Base-by-base conservation (phyloP, 92 coral and sea anemone species). In the Epizoanthus ramosus region DNA sequence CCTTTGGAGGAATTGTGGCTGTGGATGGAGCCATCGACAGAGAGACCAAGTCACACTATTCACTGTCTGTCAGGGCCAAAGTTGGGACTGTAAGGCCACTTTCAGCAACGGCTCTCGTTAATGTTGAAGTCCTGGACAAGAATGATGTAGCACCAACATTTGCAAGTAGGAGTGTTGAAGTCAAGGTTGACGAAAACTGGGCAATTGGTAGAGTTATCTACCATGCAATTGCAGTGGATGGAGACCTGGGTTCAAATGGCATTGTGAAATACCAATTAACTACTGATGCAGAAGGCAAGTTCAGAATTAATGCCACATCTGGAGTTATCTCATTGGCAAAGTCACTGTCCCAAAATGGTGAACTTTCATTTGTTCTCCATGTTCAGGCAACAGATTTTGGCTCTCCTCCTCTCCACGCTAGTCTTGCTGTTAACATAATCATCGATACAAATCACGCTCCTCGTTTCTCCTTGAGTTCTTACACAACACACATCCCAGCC, bases 311-410 rank as follows among this genome's bases (percentile, higher is more conserved):
- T 69, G 25, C 84, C 22, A 94, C 91, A 16, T 93, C 98, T 82
- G 99, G 99, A 14, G 74, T 85, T 45, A 90, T 97, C 52, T 69
- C 88, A 28, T 68, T 94, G 57, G 94, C 95, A 10, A 81, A 90
- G 69, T 75, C 31, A 70, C 65, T 90, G 33, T 73, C 92, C 43
- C 85, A 77, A 16, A 79, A 79, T 54, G 88, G 88, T 70, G 85
- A 90, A 59, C 69, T 70, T 57, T 86, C 82, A 41, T 89, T 84
- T 73, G 73, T 92, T 50, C 72, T 97, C 28, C 89, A 70, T 45
- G 87, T 94, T 23, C 58, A 85, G 53, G 99, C 98, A 65, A 92
- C 99, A 60, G 99, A 97, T 79, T 77, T 52, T 43, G 99, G 99
- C 25, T 84, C 91, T 41, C 99, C 99, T 74, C 94, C 92, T n/a